These are phyloP conservation scores for Ophion costatus DNA, from an alignment of 2,888 invertebrate species.

Conservation along the genomic window DNA sequence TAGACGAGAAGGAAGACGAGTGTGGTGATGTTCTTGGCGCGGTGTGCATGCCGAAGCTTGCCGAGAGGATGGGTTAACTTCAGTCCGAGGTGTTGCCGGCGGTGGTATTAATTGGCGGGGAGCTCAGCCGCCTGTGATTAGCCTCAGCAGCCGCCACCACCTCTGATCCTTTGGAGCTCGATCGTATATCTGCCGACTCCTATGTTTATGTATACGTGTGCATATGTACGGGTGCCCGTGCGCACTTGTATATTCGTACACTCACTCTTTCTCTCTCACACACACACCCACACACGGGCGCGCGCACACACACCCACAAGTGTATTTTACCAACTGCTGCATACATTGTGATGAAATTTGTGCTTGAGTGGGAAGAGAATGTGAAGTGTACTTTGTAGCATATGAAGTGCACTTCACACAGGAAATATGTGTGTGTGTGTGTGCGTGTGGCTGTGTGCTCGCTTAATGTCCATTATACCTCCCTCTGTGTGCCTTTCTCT, in stretches of 20 bases:
- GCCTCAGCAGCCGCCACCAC: slow-evolving; percentile 72
- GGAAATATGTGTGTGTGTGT: too few relatives aligned
- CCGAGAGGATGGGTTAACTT: slow-evolving; percentile 56
- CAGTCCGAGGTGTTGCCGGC: slow-evolving; percentile 78
- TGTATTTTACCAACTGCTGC: slow-evolving; percentile 5
- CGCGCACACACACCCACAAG: not conserved
- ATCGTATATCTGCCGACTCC: slow-evolving; percentile 70
- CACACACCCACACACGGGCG: not conserved
- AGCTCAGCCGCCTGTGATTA: slow-evolving; percentile 76
- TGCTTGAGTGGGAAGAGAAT: slow-evolving; percentile 34
- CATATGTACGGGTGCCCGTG: not conserved
- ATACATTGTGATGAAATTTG: slow-evolving; percentile 44
- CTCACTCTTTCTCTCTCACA: not conserved
- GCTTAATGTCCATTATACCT: too few relatives aligned
- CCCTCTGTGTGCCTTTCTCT: not conserved
- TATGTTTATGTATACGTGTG: slow-evolving; percentile 30
- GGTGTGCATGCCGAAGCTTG: slow-evolving; percentile 54
- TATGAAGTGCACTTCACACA: not conserved
- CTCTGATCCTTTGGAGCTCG: slow-evolving; percentile 69
- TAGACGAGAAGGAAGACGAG: slow-evolving; percentile 35
- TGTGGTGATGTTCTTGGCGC: slow-evolving; percentile 47
- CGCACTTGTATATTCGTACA: not conserved
- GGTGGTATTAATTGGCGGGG: slow-evolving; percentile 82
- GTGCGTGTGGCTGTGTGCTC: too few relatives aligned
- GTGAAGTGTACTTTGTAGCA: slow-evolving; percentile 30